A percentile compares a stretch with the other conserved stretches of the same genome.
phyloP scores from a whole-genome alignment of 2,113 vertebrate genomes.

The Neolamprologus kungweensis region DNA sequence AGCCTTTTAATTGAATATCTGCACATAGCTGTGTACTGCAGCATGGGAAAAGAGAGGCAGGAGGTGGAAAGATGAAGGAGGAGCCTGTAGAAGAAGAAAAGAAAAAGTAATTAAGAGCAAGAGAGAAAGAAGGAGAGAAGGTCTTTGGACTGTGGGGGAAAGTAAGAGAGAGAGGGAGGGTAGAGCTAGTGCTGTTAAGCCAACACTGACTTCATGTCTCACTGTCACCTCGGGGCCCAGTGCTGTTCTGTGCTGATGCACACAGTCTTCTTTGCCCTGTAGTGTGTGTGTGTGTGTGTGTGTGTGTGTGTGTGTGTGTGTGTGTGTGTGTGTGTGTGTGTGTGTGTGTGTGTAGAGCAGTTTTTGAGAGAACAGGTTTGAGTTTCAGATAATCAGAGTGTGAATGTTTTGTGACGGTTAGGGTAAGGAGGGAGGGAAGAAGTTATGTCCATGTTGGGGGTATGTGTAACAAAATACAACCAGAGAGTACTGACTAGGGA shows the following conservation, averaged over 20 bases:
- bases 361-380: too few relatives aligned
- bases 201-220: slow-evolving; percentile 26
- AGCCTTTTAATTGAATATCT: slow-evolving; percentile 55
- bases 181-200: slow-evolving; percentile 33
- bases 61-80: not conserved
- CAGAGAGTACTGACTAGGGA: too few relatives aligned
- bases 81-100: not conserved
- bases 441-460: too few relatives aligned
- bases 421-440: too few relatives aligned
- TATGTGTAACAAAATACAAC: too few relatives aligned
- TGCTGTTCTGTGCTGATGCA: slow-evolving; percentile 30
- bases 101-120: not conserved
- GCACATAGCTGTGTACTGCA: slow-evolving; percentile 28
- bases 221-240: slow-evolving; percentile 34
- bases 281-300: not conserved
- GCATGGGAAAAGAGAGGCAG: not conserved
- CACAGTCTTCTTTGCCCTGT: slow-evolving; percentile 7
- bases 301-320: not conserved
- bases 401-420: too few relatives aligned
- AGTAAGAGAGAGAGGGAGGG: not conserved
- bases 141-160: not conserved
- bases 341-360: too few relatives aligned
- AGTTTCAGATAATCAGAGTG: too few relatives aligned
- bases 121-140: not conserved
- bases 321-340: too few relatives aligned